A percentile compares a stretch with the other conserved stretches of the same genome.
Conservation (phyloP, 1,140 invertebrate species). For the Paramacrobiotus metropolitanus region DNA sequence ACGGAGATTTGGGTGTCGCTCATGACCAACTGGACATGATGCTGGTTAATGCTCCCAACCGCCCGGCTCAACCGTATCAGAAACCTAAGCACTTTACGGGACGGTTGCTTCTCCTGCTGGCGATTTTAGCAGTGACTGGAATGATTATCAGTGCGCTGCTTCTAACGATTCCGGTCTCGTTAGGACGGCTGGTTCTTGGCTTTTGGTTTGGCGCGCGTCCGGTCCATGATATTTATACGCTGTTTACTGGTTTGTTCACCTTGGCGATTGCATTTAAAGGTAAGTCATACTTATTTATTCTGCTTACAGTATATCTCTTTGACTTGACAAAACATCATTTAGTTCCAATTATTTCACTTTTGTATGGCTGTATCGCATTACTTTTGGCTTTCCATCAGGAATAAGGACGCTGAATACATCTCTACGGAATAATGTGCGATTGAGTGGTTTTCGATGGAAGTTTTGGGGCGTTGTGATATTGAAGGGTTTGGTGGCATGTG, state of each 20-base stretch:
- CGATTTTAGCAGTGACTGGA: constrained; percentile 56
- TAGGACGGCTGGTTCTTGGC: constrained; percentile 63
- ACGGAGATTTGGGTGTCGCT: constrained; percentile 19
- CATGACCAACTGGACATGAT: constrained; percentile 30
- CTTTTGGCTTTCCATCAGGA: too few relatives aligned
- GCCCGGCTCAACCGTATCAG: constrained; percentile 49
- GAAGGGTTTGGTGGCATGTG: constrained; percentile 38
- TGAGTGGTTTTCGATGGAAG: constrained; percentile 9
- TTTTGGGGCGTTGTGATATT: constrained; percentile 18
- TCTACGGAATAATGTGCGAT: constrained; percentile 8
- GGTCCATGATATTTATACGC: constrained; percentile 81
- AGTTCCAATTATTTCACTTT: too few relatives aligned
- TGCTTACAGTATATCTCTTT: too few relatives aligned
- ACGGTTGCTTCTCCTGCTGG: constrained; percentile 39
- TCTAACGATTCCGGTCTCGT: constrained; percentile 53
- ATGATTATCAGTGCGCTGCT: constrained; percentile 53
- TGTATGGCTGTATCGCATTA: too few relatives aligned
- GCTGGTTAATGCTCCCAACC: constrained; percentile 20
- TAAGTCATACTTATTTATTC: too few relatives aligned
- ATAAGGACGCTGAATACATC: background rate
- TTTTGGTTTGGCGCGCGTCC: constrained; percentile 40
- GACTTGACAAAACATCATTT: too few relatives aligned
- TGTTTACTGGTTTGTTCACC: constrained; percentile 1
- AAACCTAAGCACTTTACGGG: constrained; percentile 34
- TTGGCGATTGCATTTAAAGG: background rate